Conservation (phyloP, 2,888 invertebrate species). For the Geotrupes spiniger region DNA sequence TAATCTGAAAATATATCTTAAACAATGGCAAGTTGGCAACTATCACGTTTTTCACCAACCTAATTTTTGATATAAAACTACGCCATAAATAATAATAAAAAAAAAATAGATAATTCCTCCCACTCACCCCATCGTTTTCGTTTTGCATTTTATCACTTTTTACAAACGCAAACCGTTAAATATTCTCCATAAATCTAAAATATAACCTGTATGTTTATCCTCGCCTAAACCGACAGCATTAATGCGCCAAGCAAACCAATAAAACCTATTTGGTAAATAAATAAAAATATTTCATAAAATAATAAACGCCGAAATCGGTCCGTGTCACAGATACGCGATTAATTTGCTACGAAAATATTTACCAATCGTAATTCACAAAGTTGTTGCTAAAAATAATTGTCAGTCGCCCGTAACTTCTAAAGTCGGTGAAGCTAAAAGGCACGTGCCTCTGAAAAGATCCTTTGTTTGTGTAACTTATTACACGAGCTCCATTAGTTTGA, state of each 20-base stretch:
- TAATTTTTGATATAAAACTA: too few relatives aligned
- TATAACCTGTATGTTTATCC: slow-evolving; percentile 1
- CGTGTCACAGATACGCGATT: too few relatives aligned
- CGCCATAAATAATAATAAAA: too few relatives aligned
- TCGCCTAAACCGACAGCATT: background rate
- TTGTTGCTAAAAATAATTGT: slow-evolving; percentile 21
- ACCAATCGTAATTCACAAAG: background rate
- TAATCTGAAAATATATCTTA: too few relatives aligned
- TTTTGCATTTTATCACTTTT: too few relatives aligned
- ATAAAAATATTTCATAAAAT: slow-evolving; percentile 1
- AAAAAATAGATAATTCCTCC: too few relatives aligned
- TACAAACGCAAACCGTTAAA: too few relatives aligned
- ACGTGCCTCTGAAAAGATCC: slow-evolving; percentile 19
- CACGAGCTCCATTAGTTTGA: slow-evolving; percentile 22
- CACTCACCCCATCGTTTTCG: too few relatives aligned
- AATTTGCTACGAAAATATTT: background rate
- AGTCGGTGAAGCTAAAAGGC: slow-evolving; percentile 12
- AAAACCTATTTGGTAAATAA: background rate
- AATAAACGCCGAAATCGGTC: too few relatives aligned
- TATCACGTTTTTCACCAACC: too few relatives aligned
- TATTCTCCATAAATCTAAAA: background rate
- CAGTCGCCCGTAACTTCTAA: slow-evolving; percentile 10
- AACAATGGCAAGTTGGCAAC: too few relatives aligned
- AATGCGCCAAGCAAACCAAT: slow-evolving; percentile 3
- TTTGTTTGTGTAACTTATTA: slow-evolving; percentile 23